phyloP scores from a whole-genome alignment of 2,797 vertebrate genomes.

The Falco cherrug region DNA sequence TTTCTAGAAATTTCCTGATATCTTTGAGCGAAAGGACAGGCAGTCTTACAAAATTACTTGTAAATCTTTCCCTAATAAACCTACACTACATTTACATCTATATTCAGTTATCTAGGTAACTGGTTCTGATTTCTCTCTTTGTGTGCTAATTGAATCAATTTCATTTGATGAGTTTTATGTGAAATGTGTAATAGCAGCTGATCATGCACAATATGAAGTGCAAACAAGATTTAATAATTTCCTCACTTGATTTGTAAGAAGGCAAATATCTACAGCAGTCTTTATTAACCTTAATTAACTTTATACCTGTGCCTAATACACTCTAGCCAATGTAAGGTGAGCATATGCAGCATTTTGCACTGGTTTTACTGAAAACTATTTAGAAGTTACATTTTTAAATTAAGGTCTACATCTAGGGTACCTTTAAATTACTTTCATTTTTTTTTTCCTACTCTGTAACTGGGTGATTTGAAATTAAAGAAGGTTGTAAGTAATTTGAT shows the following conservation, averaged over 20 bases:
- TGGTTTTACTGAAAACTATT: background rate
- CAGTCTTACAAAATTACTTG: background rate
- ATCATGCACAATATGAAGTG: background rate
- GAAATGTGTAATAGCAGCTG: background rate
- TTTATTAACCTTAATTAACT: background rate
- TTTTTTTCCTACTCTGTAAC: background rate
- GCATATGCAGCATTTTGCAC: background rate
- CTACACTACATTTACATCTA: background rate
- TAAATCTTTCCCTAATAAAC: background rate
- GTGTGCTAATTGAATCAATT: background rate
- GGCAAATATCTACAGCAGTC: background rate
- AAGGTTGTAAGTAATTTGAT: background rate
- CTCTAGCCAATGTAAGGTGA: background rate
- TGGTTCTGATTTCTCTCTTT: background rate
- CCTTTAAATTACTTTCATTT: background rate
- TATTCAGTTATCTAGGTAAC: background rate
- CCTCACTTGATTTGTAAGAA: background rate
- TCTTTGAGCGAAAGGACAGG: background rate
- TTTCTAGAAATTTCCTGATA: background rate
- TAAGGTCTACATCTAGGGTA: background rate
- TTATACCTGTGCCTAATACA: background rate
- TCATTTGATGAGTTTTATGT: background rate
- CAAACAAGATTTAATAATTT: background rate
- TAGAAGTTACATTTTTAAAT: background rate
- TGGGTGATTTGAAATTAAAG: background rate